Conservation (phyloP, 2,888 invertebrate species). For the Masnerella sp. region DNA sequence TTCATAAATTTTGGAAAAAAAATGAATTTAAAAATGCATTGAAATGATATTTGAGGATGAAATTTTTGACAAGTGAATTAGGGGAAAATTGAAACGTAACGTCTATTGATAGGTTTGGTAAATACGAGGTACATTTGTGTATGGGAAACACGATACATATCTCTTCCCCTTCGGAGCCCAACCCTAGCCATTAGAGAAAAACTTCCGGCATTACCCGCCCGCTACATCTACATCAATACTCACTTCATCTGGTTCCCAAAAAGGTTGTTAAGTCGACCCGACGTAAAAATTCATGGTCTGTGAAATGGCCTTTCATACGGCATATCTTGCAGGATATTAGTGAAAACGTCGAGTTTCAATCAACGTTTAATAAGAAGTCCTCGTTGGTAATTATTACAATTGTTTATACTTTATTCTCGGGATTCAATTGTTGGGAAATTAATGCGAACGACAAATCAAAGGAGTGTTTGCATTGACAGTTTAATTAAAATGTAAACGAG, state of each 20-base stretch:
- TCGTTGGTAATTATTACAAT: not conserved
- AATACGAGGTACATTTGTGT: slow-evolving; percentile 13
- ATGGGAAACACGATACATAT: slow-evolving; percentile 33
- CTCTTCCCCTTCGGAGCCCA: slow-evolving; percentile 15
- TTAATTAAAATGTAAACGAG: slow-evolving; percentile 4
- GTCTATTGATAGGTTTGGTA: slow-evolving; percentile 18
- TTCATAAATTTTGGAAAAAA: no score
- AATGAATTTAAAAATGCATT: no score
- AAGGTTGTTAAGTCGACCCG: slow-evolving; percentile 17
- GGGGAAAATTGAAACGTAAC: slow-evolving; percentile 21
- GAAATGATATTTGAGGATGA: no score
- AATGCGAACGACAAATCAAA: not conserved
- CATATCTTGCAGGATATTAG: not conserved
- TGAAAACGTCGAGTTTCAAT: not conserved
- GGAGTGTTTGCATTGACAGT: not conserved
- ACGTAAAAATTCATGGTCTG: slow-evolving; percentile 19
- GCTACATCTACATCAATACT: slow-evolving; percentile 27
- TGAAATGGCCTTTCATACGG: slow-evolving; percentile 9
- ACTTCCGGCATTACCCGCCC: slow-evolving; percentile 28
- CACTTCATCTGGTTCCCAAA: slow-evolving; percentile 22
- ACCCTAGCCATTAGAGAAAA: slow-evolving; percentile 34
- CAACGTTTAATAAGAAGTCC: not conserved
- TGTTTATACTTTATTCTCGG: slow-evolving; percentile 1
- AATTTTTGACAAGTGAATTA: not conserved
- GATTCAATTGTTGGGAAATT: not conserved